phyloP scores from a whole-genome alignment of 2,113 vertebrate species.

The Sorex araneus region DNA sequence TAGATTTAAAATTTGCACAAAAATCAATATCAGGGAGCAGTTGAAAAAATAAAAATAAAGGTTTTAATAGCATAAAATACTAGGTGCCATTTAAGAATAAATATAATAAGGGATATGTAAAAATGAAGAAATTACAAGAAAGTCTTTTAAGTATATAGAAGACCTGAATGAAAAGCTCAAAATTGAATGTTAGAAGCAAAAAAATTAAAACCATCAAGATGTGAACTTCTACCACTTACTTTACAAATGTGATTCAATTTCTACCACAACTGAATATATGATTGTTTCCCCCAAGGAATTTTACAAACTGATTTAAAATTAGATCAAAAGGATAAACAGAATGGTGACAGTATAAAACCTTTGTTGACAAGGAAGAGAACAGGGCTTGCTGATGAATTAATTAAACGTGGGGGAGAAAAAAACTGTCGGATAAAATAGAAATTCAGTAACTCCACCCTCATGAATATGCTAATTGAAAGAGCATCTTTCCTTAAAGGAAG shows the following conservation, averaged over 20 bases:
- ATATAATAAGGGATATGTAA: neutral
- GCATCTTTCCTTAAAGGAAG: neutral
- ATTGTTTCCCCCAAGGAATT: neutral
- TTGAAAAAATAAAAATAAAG: neutral
- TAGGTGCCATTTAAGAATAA: neutral
- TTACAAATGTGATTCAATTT: neutral
- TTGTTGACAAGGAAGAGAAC: neutral
- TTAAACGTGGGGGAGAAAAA: neutral
- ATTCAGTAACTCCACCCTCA: neutral
- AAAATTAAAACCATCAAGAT: neutral
- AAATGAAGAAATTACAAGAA: neutral
- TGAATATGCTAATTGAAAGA: neutral
- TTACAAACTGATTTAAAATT: constrained; percentile 35
- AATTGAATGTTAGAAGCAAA: neutral
- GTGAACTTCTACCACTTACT: constrained; percentile 1
- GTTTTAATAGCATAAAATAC: constrained; percentile 32
- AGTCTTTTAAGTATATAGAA: neutral
- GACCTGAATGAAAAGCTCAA: neutral
- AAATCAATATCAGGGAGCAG: neutral
- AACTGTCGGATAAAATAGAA: constrained; percentile 2
- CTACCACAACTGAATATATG: neutral
- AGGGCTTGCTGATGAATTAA: neutral
- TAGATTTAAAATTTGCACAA: neutral
- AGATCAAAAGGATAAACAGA: neutral
- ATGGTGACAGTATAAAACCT: neutral